These are phyloP conservation scores for Nephrocerus scutellatus DNA, from an alignment of 2,888 invertebrate species.

Conservation along the genomic window DNA sequence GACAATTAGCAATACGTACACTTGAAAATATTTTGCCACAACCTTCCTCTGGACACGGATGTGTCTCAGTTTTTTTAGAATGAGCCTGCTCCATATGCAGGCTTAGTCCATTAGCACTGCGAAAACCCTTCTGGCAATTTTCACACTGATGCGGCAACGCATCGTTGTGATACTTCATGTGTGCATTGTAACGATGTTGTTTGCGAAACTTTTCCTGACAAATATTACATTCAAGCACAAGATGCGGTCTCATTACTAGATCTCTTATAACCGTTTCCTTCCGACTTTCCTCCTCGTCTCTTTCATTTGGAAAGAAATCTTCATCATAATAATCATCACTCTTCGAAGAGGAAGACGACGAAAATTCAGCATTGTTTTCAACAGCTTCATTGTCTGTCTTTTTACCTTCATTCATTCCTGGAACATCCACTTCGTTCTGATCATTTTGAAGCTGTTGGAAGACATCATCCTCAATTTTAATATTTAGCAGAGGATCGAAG, in stretches of 20 bases:
- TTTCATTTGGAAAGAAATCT: background rate
- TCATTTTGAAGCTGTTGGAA: conserved; percentile 40
- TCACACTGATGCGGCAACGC: conserved; percentile 40
- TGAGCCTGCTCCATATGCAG: conserved; percentile 39
- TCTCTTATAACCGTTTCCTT: background rate
- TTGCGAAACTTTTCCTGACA: conserved; percentile 42
- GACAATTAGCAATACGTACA: conserved; percentile 38
- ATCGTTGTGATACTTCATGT: conserved; percentile 42
- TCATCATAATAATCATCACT: background rate
- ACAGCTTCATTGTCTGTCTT: background rate
- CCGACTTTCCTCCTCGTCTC: conserved; percentile 14
- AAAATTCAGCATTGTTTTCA: background rate
- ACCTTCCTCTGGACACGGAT: conserved; percentile 36
- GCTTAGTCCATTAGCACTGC: conserved; percentile 37
- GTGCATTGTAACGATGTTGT: conserved; percentile 36
- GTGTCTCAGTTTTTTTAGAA: conserved; percentile 36
- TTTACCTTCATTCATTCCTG: conserved; percentile 12
- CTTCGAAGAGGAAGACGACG: background rate
- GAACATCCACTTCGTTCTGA: conserved; percentile 36
- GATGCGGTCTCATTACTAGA: conserved; percentile 25
- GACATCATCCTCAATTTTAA: conserved; percentile 40
- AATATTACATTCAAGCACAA: conserved; percentile 40
- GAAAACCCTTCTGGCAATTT: conserved; percentile 38
- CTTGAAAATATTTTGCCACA: conserved; percentile 38
- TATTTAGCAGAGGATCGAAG: conserved; percentile 36